phyloP scores from a whole-genome alignment of 2,113 vertebrate species.

The Atherinomorus stipes region DNA sequence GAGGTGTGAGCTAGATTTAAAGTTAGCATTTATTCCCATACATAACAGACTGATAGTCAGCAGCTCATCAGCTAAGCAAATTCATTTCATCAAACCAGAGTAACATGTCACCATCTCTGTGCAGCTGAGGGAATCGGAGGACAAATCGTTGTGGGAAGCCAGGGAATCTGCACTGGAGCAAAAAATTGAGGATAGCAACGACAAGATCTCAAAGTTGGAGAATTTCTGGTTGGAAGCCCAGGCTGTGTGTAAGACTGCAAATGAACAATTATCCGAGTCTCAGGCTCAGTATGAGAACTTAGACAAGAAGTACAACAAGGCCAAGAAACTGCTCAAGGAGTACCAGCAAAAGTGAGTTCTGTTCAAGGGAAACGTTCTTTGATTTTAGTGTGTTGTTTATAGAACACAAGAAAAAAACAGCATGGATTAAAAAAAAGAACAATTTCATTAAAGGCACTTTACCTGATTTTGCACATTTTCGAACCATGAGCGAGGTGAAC shows the following conservation, averaged over 20 bases:
- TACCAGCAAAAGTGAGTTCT: slow-evolving; percentile 92
- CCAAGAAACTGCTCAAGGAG: slow-evolving; percentile 93
- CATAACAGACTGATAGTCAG: slow-evolving; percentile 3
- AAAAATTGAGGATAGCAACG: slow-evolving; percentile 87
- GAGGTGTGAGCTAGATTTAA: background rate
- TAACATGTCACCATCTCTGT: slow-evolving; percentile 25
- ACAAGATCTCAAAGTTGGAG: slow-evolving; percentile 90
- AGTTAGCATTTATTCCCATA: background rate
- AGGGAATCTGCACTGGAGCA: slow-evolving; percentile 85
- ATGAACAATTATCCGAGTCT: slow-evolving; percentile 89
- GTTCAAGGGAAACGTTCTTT: no score
- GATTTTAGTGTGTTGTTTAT: background rate
- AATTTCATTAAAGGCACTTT: no score
- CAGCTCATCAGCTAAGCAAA: background rate
- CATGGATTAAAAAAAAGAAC: no score
- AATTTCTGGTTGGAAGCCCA: slow-evolving; percentile 93
- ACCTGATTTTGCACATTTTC: no score
- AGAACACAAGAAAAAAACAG: background rate
- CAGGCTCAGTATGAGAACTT: slow-evolving; percentile 89
- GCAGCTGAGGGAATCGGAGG: slow-evolving; percentile 84
- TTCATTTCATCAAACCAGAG: background rate
- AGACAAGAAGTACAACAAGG: slow-evolving; percentile 94
- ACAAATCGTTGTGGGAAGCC: slow-evolving; percentile 84
- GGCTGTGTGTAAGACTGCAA: slow-evolving; percentile 89
- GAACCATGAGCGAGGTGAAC: no score